These are phyloP conservation scores for Heliconius aoede DNA, from an alignment of 2,888 invertebrate species.

Conservation along the genomic window DNA sequence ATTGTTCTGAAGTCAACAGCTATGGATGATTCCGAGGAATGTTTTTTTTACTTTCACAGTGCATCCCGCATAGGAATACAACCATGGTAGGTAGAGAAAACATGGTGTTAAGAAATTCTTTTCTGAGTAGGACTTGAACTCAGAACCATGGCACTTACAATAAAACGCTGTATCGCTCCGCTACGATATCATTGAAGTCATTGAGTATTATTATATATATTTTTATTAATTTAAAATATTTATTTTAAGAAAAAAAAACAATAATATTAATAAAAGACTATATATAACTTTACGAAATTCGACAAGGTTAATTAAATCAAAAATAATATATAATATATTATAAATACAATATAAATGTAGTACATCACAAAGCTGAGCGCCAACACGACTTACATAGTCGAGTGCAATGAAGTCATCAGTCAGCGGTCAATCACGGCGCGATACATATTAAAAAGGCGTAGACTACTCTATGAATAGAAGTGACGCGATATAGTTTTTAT, in stretches of 20 bases:
- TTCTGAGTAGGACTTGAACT: too few relatives aligned
- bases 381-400: constrained; percentile 40
- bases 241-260: not conserved
- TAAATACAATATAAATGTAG: constrained; percentile 10
- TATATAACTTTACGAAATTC: not conserved
- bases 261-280: not conserved
- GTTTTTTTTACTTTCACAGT: too few relatives aligned
- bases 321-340: constrained; percentile 17
- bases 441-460: constrained; percentile 64
- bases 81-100: too few relatives aligned
- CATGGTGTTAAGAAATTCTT: too few relatives aligned
- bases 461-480: constrained; percentile 42
- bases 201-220: too few relatives aligned
- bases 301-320: constrained; percentile 2
- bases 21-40: too few relatives aligned
- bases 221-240: too few relatives aligned
- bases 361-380: constrained; percentile 17
- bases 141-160: too few relatives aligned
- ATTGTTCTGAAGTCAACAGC: too few relatives aligned
- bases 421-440: constrained; percentile 61
- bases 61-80: too few relatives aligned
- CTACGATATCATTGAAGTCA: too few relatives aligned
- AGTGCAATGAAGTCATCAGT: constrained; percentile 64
- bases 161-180: too few relatives aligned
- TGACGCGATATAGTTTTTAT: constrained; percentile 9